Base-by-base conservation (phyloP, 2,888 invertebrate species). In the Cantharis rufa region DNA sequence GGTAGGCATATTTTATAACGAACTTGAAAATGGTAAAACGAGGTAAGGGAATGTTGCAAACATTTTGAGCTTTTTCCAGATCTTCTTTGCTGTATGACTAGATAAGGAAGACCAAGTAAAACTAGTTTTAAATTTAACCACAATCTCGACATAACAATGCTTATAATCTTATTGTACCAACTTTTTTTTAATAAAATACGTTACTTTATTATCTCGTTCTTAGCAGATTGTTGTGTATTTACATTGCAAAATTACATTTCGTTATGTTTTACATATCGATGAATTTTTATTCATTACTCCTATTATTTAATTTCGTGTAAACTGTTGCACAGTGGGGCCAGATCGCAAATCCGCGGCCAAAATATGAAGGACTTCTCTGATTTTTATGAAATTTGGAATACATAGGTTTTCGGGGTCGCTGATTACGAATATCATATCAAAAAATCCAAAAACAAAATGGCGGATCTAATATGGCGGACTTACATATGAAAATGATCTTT, bases 71-170 rank as follows among this genome's bases (percentile, higher is more conserved):
- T 74, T 74, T 70, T 74, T 74, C 74, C 70, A 32, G 21, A 62
- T 24, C 70, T 70, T 69, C 70, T 70, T 63, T 69, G 63, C 64
- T 18, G 69, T 70, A 74, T 63, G 62, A 28, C 76, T 72, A 66
- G 76, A 76, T 76, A 76, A 76, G 76, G 76, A 62, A 76, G 72
- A 68, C 32, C 76, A 80, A 77, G 78, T 75, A 78, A 78, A 66
- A 66, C 64, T 66, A 21, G 64, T 66, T 80, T 80, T 80, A 80
- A 80, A 80, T 80, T 80, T 77, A 78, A 73, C 69, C 72, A 72
- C 79, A 78, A 80, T 80, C 80, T 80, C 75, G 80, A 78, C 80
- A 78, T 69, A 78, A 80, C 80, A 80, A 80, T 80, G 80, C 74
- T 80, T 80, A 80, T 78, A 72, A 76, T 76, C 76, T 76, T 32